Percentiles rank a stretch among this genome's conserved stretches.
Evolutionary conservation across 2,113 vertebrate genomes (phyloP).

Genomic region (Phrynosoma blainvillii): DNA sequence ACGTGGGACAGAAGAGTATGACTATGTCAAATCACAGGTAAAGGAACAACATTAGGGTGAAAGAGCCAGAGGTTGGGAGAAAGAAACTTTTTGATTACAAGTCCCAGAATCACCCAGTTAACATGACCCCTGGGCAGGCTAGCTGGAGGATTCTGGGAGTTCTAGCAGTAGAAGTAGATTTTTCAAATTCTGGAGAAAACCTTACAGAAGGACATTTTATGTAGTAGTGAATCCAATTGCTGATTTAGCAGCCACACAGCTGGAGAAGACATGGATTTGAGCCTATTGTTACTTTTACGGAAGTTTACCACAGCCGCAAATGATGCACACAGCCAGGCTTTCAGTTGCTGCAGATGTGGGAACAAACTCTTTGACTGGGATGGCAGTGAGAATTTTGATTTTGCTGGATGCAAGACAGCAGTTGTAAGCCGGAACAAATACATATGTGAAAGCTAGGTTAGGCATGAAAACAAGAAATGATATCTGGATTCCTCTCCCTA

Average conservation of each 20-base stretch:
- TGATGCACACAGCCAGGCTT: background rate
- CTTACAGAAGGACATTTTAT: conserved; percentile 19
- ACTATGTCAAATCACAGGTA: conserved; percentile 89
- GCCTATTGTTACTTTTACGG: background rate
- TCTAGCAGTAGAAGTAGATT: too few relatives aligned
- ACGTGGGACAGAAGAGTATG: conserved; percentile 86
- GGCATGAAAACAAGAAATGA: background rate
- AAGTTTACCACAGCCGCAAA: background rate
- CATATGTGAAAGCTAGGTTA: background rate
- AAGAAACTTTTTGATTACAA: too few relatives aligned
- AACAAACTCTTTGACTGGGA: background rate
- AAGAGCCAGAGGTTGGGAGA: background rate
- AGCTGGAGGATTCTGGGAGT: too few relatives aligned
- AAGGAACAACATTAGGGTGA: conserved; percentile 22
- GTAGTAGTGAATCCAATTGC: background rate
- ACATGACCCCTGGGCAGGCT: too few relatives aligned
- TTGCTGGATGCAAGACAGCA: background rate
- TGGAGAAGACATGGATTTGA: background rate
- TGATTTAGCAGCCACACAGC: background rate
- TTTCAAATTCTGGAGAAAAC: too few relatives aligned
- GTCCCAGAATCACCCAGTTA: too few relatives aligned
- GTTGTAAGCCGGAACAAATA: background rate
- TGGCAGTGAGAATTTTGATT: conserved; percentile 20
- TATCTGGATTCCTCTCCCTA: background rate
- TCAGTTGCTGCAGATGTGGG: background rate